Percentiles rank a stretch among this genome's conserved stretches.
Conservation (phyloP, 2,113 vertebrate genomes). For the Oreochromis niloticus region DNA sequence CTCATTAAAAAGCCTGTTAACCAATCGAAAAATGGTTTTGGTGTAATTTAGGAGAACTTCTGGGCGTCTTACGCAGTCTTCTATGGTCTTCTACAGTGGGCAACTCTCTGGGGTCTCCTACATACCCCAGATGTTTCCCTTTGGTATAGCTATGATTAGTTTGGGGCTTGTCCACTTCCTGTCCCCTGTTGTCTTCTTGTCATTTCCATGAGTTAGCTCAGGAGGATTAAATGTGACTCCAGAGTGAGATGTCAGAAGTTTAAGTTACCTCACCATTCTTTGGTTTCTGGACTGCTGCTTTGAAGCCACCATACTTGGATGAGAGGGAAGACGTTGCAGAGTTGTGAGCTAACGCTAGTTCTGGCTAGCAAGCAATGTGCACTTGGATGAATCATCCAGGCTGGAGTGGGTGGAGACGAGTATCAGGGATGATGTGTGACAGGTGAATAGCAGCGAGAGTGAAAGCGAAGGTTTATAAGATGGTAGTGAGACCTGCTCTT, state of each 20-base stretch:
- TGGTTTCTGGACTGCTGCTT: neutral
- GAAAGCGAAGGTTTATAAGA: neutral
- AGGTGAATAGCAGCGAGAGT: neutral
- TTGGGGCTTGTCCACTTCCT: neutral
- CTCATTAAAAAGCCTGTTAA: neutral
- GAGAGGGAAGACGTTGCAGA: neutral
- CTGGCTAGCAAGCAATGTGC: neutral
- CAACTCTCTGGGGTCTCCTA: neutral
- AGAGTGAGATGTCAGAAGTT: neutral
- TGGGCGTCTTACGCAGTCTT: neutral
- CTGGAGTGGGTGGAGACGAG: neutral
- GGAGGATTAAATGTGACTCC: neutral
- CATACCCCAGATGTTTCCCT: neutral
- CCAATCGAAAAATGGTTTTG: neutral
- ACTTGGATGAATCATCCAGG: neutral
- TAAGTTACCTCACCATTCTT: neutral
- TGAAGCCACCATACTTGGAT: neutral
- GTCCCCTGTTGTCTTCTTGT: neutral
- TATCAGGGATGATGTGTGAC: neutral
- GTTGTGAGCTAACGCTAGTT: neutral
- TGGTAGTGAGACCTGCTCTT: neutral
- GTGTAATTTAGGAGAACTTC: neutral
- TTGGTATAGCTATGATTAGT: neutral
- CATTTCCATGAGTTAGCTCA: neutral
- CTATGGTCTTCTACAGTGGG: neutral